Evolutionary conservation across 2,888 invertebrate genomes (phyloP), one percentile per base, ranked within the genome.

Genomic region (Pterobdella sp.): DNA sequence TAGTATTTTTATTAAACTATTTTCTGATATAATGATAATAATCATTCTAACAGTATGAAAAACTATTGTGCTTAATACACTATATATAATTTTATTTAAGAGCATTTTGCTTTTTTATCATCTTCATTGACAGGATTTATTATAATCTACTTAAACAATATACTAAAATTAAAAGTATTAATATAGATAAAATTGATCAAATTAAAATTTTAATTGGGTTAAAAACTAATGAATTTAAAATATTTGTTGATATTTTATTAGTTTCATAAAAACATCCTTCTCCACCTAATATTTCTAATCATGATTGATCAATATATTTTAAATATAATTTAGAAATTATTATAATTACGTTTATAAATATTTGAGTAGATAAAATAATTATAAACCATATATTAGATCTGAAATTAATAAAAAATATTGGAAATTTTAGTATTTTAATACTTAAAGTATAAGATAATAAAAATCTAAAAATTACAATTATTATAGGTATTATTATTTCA

Each of bases 121-220:
- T 66, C 76, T 77, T 77, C 77, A 77, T 68, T 72, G 75, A 73
- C 68, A 72, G 36, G 76, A 77, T 77, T 76, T 77, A 66, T 75
- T n/a, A n/a, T 77, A 76, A 77, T 77, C 77, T 77, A 77, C 35
- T 32, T 64, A 56, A 64, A 73, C 63, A n/a, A n/a, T n/a, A n/a
- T n/a, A 68, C 18, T 37, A 42, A 29, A 36, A 42, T 34, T 10
- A 68, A 14, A 14, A 42, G n/a, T 10, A 7, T 36, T 29, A 42
- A 36, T 26, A 56, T 56, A 26, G n/a, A 26, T 26, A 56, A 26
- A 26, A 56, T 18, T 14, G 60, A 56, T 56, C 18, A 4, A 4
- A 56, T 26, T 18, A 18, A 26, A 56, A 18, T 56, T 56, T 56
- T 56, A 56, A 56, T 56, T 14, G 60, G 60, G 26, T 56, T 56